phyloP scores from a whole-genome alignment of 1,140 invertebrate species.

The Trachymyrmex septentrionalis region DNA sequence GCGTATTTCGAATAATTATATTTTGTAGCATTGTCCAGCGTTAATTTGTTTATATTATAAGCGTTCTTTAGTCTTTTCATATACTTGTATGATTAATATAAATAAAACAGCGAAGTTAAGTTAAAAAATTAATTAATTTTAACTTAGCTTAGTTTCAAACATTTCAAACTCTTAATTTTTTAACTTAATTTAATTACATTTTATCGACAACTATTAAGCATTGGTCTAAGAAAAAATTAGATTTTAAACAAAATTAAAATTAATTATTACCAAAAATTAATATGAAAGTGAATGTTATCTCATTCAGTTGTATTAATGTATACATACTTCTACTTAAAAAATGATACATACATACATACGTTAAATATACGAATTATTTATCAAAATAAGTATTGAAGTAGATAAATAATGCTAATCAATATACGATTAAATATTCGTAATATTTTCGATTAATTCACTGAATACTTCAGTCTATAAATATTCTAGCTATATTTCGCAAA shows the following conservation, averaged over 20 bases:
- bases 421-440: neutral
- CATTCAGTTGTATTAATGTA: neutral
- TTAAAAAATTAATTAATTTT: too few species aligned
- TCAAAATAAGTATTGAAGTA: neutral
- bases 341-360: too few species aligned
- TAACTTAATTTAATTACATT: too few species aligned
- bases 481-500: neutral
- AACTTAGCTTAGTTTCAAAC: too few species aligned
- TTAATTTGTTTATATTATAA: slow-evolving; percentile 40
- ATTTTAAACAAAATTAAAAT: neutral
- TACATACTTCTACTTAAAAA: neutral
- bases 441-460: slow-evolving; percentile 3
- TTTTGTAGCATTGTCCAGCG: slow-evolving; percentile 42
- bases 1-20: slow-evolving; percentile 54
- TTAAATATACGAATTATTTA: neutral
- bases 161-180: too few species aligned
- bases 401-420: too few species aligned
- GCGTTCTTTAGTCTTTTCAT: neutral
- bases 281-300: neutral
- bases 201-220: too few species aligned
- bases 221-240: neutral
- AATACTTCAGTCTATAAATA: neutral
- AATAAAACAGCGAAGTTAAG: neutral
- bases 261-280: neutral
- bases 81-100: neutral